Evolutionary conservation across 2,797 vertebrate species (phyloP).

Genomic region (Carduelis carduelis): DNA sequence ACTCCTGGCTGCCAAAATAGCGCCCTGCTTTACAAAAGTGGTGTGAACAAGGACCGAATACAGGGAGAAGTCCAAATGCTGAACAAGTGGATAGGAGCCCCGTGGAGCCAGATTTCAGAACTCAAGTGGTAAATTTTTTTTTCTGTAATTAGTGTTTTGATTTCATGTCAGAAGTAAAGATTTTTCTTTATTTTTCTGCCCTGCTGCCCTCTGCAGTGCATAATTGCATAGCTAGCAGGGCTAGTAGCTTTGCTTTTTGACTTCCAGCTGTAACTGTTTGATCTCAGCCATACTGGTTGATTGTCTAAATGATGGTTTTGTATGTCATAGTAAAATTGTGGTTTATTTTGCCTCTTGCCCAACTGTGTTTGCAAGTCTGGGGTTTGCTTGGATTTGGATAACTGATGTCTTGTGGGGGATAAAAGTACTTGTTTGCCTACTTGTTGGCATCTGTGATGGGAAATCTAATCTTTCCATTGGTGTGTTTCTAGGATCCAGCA

Average conservation of each 20-base stretch:
- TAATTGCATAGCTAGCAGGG: not conserved
- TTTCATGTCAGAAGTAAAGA: not conserved
- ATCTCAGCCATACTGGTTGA: not conserved
- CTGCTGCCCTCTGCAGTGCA: not conserved
- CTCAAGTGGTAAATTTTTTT: not conserved
- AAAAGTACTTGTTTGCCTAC: conserved; percentile 35
- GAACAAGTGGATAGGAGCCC: not conserved
- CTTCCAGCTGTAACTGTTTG: conserved; percentile 28
- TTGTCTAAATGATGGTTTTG: conserved; percentile 21
- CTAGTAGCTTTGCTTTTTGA: conserved; percentile 26
- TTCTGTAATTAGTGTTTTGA: not conserved
- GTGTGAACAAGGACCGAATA: not conserved
- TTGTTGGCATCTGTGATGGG: conserved; percentile 16
- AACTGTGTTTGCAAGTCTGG: conserved; percentile 40
- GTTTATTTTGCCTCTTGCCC: conserved; percentile 34
- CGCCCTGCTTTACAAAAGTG: not conserved
- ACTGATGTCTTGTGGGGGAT: conserved; percentile 3
- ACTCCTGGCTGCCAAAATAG: not conserved
- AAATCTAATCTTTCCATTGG: conserved; percentile 13
- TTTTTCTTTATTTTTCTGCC: not conserved
- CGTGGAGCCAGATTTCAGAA: not conserved
- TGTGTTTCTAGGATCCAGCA: conserved; percentile 11
- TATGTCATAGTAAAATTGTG: conserved; percentile 3
- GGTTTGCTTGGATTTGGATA: conserved; percentile 52
- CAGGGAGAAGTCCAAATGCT: not conserved